Base-by-base conservation (phyloP, 2,797 vertebrate species). In the Parauchenoglanis ngamensis region DNA sequence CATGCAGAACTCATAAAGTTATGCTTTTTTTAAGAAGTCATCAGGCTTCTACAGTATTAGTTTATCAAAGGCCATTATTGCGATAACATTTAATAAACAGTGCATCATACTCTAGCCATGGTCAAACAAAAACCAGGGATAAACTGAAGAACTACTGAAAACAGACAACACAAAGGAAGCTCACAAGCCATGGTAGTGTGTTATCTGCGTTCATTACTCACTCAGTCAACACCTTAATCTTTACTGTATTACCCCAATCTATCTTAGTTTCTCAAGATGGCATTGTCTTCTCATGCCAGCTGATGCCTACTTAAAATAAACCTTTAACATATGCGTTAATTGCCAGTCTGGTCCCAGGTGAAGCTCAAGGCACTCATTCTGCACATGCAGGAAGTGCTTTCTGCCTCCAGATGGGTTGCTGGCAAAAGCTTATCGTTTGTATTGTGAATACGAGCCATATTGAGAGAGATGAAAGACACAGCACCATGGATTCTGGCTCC, bases 391-490 rank as follows among this genome's bases (percentile, higher is more conserved):
- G 70, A 63, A 70, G n/a, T 44, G 67, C 59, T 86, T 87, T 82
- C 77, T 84, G 84, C 56, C 67, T 87, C 46, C 84, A 85, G 85
- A 86, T 88, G 77, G 61, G 79, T 83, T 78, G 82, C 73, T 87
- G 89, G 78, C 81, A 59, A 84, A 87, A 89, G 87, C 89, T 87
- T 91, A 88, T 87, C 46, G 19, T 84, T 83, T 79, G 70, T 67
- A 82, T 70, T 83, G 85, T 89, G 70, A 91, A 90, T 88, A 89
- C 87, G 40, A 89, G 89, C 54, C 85, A 90, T 88, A 90, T 90
- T 90, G 87, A 89, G 85, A 77, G 70, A 12, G 87, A 86, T 90
- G 87, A 89, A 90, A 92, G 89, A 91, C 65, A 57, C 63, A 59
- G 83, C n/a, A 65, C 56, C 82, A 72, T 76, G 57, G 65, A 44